Percentiles rank a stretch among this genome's conserved stretches.
Evolutionary conservation across 2,113 vertebrate genomes (phyloP).

Genomic region (Prunella himalayana): DNA sequence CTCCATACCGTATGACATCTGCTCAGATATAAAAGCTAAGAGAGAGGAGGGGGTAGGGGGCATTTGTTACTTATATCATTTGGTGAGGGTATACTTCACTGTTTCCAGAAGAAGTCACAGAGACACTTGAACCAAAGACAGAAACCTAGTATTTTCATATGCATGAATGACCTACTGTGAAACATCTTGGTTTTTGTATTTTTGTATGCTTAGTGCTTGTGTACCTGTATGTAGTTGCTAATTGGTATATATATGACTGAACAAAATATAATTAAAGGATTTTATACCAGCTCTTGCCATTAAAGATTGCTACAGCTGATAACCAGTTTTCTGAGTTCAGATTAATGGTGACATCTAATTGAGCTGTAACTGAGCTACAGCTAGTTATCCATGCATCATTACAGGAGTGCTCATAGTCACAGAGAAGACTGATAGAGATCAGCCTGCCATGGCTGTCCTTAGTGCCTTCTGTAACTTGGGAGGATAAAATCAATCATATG

Average conservation of each 20-base stretch:
- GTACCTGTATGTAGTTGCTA: background rate
- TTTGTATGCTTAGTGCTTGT: background rate
- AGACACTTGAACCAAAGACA: background rate
- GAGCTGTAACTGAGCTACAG: constrained; percentile 2
- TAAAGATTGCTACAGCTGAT: background rate
- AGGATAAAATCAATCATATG: background rate
- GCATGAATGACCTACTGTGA: background rate
- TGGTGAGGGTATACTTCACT: background rate
- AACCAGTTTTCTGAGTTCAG: background rate
- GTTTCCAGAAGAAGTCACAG: background rate
- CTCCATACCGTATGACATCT: background rate
- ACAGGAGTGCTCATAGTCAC: background rate
- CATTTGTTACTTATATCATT: background rate
- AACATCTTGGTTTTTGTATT: background rate
- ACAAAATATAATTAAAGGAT: constrained; percentile 20
- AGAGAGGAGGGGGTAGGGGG: background rate
- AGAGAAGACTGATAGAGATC: background rate
- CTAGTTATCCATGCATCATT: background rate
- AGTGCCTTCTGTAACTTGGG: background rate
- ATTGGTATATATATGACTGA: background rate
- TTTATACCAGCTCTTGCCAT: background rate
- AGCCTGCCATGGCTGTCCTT: background rate
- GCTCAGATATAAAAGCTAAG: background rate
- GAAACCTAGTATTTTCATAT: background rate
- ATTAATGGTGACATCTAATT: background rate